Evolutionary conservation across 37 sponge, comb jelly and placozoan genomes (phyloP).

Genomic region (Beroe ovata): DNA sequence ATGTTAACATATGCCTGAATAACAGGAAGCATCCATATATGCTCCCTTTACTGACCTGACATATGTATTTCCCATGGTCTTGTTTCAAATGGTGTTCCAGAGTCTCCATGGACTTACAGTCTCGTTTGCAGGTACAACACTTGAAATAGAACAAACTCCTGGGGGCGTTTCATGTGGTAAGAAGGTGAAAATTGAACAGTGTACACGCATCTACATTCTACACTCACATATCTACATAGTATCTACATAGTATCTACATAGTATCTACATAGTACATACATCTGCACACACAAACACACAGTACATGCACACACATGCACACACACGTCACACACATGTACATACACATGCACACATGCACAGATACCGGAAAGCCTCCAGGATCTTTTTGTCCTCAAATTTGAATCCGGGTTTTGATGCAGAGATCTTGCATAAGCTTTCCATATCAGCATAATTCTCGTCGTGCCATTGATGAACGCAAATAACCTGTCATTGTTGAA

Average conservation of each 20-base stretch:
- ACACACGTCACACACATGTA: too few relatives aligned
- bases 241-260: too few relatives aligned
- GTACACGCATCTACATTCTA: too few relatives aligned
- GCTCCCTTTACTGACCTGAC: background rate
- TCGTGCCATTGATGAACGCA: background rate
- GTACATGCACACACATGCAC: too few relatives aligned
- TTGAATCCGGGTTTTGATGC: constrained; percentile 50
- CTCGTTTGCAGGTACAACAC: background rate
- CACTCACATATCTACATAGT: too few relatives aligned
- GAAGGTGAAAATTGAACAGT: too few relatives aligned
- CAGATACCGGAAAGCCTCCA: constrained; percentile 9
- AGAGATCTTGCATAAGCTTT: constrained; percentile 41
- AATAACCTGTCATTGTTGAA: constrained; percentile 67
- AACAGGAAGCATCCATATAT: background rate
- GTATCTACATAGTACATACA: too few relatives aligned
- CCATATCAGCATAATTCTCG: background rate
- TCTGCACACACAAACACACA: too few relatives aligned
- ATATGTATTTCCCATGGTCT: background rate
- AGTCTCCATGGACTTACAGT: background rate
- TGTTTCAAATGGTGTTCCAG: constrained; percentile 11
- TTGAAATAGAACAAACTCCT: background rate
- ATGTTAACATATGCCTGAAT: background rate
- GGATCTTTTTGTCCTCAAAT: constrained; percentile 5
- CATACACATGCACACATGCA: too few relatives aligned
- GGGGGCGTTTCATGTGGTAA: too few relatives aligned